Conservation (phyloP, 30 jellyfish, hydroid and myxozoan species). For the Sanderia malayensis region DNA sequence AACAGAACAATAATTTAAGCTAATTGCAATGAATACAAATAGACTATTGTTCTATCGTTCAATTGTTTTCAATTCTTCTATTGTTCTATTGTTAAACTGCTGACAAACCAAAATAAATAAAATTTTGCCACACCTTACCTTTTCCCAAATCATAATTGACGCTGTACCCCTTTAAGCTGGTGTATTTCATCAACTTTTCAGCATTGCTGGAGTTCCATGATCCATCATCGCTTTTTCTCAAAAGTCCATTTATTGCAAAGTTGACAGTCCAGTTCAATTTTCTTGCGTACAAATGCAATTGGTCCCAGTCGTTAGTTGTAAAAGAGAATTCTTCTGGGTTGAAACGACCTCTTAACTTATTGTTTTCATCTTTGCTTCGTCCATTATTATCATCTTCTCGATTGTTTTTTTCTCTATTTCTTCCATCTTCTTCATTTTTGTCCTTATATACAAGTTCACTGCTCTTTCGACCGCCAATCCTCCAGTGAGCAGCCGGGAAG, state of each 20-base stretch:
- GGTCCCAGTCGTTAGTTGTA: constrained; percentile 10
- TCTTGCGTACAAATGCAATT: constrained; percentile 13
- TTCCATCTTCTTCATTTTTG: too few species aligned
- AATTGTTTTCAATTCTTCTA: too few species aligned
- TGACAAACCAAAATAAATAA: too few species aligned
- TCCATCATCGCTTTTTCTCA: constrained; percentile 39
- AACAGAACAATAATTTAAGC: too few species aligned
- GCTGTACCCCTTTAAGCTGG: constrained; percentile 18
- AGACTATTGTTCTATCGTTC: too few species aligned
- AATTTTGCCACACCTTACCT: too few species aligned
- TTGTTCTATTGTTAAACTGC: too few species aligned
- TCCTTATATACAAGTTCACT: constrained; percentile 7
- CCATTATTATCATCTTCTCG: too few species aligned
- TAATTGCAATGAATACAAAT: too few species aligned
- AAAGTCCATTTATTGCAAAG: constrained; percentile 26
- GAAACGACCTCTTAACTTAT: background rate
- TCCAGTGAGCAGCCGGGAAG: constrained; percentile 24
- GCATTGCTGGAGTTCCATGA: constrained; percentile 59
- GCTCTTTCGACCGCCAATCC: constrained; percentile 29
- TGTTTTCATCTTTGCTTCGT: too few species aligned
- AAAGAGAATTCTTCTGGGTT: constrained; percentile 7
- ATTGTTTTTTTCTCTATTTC: too few species aligned
- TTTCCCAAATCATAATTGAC: constrained; percentile 50
- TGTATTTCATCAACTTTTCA: constrained; percentile 8
- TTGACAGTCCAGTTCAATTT: constrained; percentile 22